These are phyloP conservation scores for Cyclopterus lumpus DNA, from an alignment of 2,797 vertebrate genomes.

Conservation along the genomic window DNA sequence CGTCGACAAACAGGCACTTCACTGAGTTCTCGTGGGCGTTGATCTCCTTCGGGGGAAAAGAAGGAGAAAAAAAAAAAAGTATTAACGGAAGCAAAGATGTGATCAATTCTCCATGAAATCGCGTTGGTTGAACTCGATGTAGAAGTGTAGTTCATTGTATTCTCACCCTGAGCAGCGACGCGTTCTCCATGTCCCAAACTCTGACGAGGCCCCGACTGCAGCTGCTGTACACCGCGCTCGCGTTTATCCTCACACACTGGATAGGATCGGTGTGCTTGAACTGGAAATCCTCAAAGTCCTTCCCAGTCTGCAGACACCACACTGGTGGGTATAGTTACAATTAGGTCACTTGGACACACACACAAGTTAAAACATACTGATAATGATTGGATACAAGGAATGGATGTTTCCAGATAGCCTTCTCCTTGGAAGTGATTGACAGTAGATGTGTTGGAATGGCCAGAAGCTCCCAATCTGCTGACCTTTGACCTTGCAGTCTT, in stretches of 20 bases:
- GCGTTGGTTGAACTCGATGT: background rate
- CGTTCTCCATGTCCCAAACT: slow-evolving; percentile 84
- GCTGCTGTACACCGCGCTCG: slow-evolving; percentile 83
- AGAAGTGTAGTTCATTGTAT: too few species aligned
- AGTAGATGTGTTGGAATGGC: too few species aligned
- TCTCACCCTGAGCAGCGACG: slow-evolving; percentile 85
- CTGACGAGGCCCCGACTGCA: slow-evolving; percentile 87
- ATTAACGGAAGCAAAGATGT: background rate
- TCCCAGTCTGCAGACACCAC: slow-evolving; percentile 87
- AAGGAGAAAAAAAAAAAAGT: background rate
- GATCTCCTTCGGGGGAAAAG: slow-evolving; percentile 77
- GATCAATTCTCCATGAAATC: background rate
- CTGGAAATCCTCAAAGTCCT: slow-evolving; percentile 76
- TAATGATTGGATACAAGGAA: background rate
- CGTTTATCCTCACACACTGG: slow-evolving; percentile 82
- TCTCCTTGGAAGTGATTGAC: background rate
- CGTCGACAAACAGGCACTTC: slow-evolving; percentile 86
- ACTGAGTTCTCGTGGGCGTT: slow-evolving; percentile 85
- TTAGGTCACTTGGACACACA: background rate
- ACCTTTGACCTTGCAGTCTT: slow-evolving; percentile 90
- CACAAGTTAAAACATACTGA: background rate
- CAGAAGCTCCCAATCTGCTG: slow-evolving; percentile 11
- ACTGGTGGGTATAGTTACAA: slow-evolving; percentile 71
- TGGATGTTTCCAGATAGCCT: background rate
- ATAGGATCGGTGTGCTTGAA: slow-evolving; percentile 86